Conservation (phyloP, 2,797 vertebrate species). For the Sebastes trivittatus region DNA sequence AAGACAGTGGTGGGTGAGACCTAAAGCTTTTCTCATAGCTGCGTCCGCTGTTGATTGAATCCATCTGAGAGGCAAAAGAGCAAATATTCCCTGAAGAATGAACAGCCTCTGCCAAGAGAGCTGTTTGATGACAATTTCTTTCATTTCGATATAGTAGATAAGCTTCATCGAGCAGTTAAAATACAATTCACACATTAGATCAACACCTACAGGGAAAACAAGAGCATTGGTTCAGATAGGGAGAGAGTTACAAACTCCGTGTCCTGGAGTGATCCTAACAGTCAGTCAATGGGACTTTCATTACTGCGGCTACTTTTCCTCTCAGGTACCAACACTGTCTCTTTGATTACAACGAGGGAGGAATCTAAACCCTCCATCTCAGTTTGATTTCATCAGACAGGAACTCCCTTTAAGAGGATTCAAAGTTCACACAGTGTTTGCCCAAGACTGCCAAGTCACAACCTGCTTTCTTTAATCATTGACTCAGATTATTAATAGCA, state of each 20-base stretch:
- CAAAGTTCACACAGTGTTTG: constrained; percentile 35
- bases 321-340: background rate
- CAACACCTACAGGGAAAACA: background rate
- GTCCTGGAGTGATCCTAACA: background rate
- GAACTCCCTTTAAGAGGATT: constrained; percentile 14
- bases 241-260: background rate
- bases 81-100: background rate
- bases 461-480: background rate
- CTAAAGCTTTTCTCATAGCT: background rate
- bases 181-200: background rate
- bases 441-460: constrained; percentile 18
- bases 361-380: background rate
- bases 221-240: background rate
- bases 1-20: background rate
- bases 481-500: background rate
- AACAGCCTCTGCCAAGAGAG: background rate
- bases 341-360: background rate
- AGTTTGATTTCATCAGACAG: constrained; percentile 36
- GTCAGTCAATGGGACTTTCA: background rate
- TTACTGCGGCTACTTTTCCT: background rate
- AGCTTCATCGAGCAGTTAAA: background rate
- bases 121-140: background rate
- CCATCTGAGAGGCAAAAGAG: background rate
- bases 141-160: background rate
- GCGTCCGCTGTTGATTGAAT: background rate